A percentile compares a stretch with the other conserved stretches of the same genome.
Evolutionary conservation across 1,140 invertebrate genomes (phyloP).

Genomic region (Orchesella cincta): DNA sequence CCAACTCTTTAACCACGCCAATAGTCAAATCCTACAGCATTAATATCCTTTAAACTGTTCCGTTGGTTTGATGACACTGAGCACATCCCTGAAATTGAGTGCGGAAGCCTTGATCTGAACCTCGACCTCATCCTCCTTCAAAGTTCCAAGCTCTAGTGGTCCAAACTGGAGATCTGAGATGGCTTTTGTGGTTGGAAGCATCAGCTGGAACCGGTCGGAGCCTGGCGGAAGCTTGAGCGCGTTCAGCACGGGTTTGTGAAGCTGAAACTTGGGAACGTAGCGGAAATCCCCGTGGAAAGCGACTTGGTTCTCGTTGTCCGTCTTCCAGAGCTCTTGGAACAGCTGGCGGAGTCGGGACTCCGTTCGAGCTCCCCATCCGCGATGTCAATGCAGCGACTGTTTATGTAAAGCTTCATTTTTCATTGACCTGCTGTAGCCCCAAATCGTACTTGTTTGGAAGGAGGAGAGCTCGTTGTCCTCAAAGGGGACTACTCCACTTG

Average conservation of each 20-base stretch:
- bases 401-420: neutral
- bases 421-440: neutral
- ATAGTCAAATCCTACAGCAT: neutral
- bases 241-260: neutral
- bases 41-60: neutral
- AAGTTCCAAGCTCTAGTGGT: neutral
- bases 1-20: neutral
- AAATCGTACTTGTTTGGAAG: neutral
- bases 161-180: neutral
- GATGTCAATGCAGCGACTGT: neutral
- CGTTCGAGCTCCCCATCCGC: neutral
- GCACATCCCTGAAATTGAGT: slow-evolving; percentile 4
- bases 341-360: neutral
- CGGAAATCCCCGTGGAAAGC: neutral
- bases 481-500: neutral
- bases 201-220: neutral
- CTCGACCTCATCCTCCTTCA: neutral
- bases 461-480: neutral
- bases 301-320: neutral
- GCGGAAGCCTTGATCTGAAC: neutral
- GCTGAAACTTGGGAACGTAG: neutral
- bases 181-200: neutral
- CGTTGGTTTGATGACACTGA: slow-evolving; percentile 1
- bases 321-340: neutral
- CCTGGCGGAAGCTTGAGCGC: neutral